Percentiles rank a stretch among this genome's conserved stretches.
Evolutionary conservation across 2,113 vertebrate genomes (phyloP).

Genomic region (Sphaerodactylus townsendi): DNA sequence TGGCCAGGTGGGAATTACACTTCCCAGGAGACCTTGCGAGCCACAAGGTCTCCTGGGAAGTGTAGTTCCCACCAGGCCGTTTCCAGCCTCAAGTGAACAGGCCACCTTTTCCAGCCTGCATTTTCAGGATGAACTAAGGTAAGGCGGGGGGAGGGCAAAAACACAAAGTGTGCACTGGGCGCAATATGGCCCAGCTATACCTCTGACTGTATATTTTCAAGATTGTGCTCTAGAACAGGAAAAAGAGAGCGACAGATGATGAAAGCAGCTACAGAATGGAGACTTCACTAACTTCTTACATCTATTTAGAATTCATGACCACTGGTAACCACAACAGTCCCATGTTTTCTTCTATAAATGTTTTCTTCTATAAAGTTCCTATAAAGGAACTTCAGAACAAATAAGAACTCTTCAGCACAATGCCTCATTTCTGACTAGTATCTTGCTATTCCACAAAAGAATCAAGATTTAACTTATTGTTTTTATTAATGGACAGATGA

Average conservation of each 20-base stretch:
- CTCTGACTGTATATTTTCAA: no score
- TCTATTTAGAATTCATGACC: conserved; percentile 27
- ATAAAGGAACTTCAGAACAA: conserved; percentile 14
- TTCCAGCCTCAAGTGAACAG: no score
- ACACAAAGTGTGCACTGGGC: no score
- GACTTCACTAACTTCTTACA: conserved; percentile 44
- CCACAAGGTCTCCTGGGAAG: no score
- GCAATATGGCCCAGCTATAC: no score
- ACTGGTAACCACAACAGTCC: conserved; percentile 23
- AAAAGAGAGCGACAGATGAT: conserved; percentile 11
- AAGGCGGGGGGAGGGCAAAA: no score
- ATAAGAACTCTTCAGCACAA: conserved; percentile 38
- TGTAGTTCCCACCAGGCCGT: no score
- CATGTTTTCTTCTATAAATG: neutral
- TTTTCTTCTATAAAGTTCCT: neutral
- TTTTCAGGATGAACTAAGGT: no score
- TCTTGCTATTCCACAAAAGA: conserved; percentile 46
- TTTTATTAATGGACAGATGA: conserved; percentile 48
- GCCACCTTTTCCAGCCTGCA: no score
- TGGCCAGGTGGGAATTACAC: no score
- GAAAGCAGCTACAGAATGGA: conserved; percentile 10
- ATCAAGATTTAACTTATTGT: conserved; percentile 28
- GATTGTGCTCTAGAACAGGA: conserved; percentile 8
- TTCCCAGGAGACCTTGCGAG: no score
- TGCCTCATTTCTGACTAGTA: conserved; percentile 34